phyloP scores from a whole-genome alignment of 1,140 invertebrate species.

The Brachionus sp. region DNA sequence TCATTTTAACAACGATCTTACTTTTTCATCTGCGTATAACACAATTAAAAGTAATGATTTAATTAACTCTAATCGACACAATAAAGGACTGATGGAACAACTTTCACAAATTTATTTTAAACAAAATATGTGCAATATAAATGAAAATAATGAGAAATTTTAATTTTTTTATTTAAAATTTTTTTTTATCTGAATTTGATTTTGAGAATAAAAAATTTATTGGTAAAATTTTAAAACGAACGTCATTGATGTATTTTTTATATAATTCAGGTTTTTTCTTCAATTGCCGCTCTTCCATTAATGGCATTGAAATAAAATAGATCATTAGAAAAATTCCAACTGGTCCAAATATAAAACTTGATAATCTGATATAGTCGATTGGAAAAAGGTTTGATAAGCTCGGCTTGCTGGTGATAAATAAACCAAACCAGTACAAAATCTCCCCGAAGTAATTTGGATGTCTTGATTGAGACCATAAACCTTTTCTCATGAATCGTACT shows the following conservation, averaged over 20 bases:
- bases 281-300: constrained; percentile 40
- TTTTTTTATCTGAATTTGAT: not conserved
- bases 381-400: no score
- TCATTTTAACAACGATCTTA: no score
- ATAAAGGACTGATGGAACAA: no score
- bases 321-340: constrained; percentile 20
- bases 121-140: no score
- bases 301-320: constrained; percentile 35
- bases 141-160: no score
- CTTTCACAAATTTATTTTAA: no score
- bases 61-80: no score
- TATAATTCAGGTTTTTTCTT: not conserved
- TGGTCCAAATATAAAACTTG: constrained; percentile 10
- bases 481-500: not conserved
- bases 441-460: constrained; percentile 46
- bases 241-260: not conserved
- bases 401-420: not conserved
- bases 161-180: not conserved
- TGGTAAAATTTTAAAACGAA: constrained; percentile 27
- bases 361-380: not conserved
- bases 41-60: no score
- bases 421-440: constrained; percentile 35
- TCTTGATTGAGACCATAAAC: constrained; percentile 9
- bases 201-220: constrained; percentile 28
- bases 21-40: no score